A percentile compares a stretch with the other conserved stretches of the same genome.
Evolutionary conservation across 2,888 invertebrate species (phyloP).

Genomic region (Trachelus tabidus): DNA sequence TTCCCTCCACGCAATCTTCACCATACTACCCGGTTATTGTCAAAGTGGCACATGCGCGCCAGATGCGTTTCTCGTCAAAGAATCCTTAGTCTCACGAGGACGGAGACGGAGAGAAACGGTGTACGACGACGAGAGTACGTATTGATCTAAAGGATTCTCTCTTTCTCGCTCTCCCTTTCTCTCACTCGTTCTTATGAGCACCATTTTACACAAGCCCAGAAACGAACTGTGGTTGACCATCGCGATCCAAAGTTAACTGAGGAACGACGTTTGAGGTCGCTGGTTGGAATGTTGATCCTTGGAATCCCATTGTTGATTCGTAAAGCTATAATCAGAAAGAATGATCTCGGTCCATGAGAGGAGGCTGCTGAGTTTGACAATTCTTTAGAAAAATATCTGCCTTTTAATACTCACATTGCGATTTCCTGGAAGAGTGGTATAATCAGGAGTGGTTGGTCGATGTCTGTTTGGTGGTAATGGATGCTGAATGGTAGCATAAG

Average conservation of each 20-base stretch:
- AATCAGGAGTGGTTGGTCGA: slow-evolving; percentile 63
- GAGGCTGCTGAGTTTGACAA: not conserved
- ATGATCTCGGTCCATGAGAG: slow-evolving; percentile 10
- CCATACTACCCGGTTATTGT: slow-evolving; percentile 59
- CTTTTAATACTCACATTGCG: slow-evolving; percentile 66
- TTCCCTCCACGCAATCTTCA: slow-evolving; percentile 24
- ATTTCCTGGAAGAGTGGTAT: slow-evolving; percentile 69
- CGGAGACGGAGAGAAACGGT: slow-evolving; percentile 46
- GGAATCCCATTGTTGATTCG: slow-evolving; percentile 74
- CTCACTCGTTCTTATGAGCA: not conserved
- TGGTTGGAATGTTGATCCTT: slow-evolving; percentile 69
- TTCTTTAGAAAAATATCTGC: not conserved
- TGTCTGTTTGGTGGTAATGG: slow-evolving; percentile 66
- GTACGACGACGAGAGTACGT: slow-evolving; percentile 44
- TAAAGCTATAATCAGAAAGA: slow-evolving; percentile 67
- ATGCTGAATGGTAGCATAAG: slow-evolving; percentile 84
- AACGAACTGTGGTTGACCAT: slow-evolving; percentile 72
- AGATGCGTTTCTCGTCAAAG: slow-evolving; percentile 25
- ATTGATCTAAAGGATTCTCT: slow-evolving; percentile 34
- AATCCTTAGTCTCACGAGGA: not conserved
- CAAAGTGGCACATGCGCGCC: slow-evolving; percentile 57
- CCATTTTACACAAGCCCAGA: slow-evolving; percentile 70
- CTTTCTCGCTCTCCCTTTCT: not conserved
- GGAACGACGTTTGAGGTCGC: slow-evolving; percentile 55
- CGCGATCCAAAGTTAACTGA: slow-evolving; percentile 69